Conservation (phyloP, 2,113 vertebrate species). For the Lycaon pictus region DNA sequence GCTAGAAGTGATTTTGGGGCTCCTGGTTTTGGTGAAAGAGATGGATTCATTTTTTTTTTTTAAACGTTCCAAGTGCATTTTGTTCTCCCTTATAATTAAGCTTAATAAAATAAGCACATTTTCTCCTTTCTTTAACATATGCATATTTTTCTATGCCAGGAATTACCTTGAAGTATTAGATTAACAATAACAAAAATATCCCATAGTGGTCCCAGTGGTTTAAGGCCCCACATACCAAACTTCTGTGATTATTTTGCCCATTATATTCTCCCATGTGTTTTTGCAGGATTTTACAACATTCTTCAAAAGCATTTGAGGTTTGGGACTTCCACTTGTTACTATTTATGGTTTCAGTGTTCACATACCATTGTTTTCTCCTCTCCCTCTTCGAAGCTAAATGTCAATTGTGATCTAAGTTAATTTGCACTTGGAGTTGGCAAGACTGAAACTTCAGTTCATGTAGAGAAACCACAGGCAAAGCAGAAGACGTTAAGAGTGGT, state of each 20-base stretch:
- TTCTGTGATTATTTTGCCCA: slow-evolving; percentile 63
- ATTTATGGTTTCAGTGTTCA: slow-evolving; percentile 64
- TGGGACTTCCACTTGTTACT: slow-evolving; percentile 64
- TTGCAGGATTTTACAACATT: slow-evolving; percentile 69
- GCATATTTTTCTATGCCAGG: slow-evolving; percentile 46
- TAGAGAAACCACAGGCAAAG: slow-evolving; percentile 57
- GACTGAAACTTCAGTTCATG: slow-evolving; percentile 28
- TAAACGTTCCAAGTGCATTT: slow-evolving; percentile 40
- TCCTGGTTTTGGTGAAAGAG: slow-evolving; percentile 52
- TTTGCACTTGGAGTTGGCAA: slow-evolving; percentile 69
- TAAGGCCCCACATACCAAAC: not conserved
- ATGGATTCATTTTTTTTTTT: slow-evolving; percentile 70
- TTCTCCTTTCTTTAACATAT: slow-evolving; percentile 55
- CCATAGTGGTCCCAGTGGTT: not conserved
- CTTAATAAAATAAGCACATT: slow-evolving; percentile 61
- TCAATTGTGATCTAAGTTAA: slow-evolving; percentile 79
- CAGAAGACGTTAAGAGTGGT: not conserved
- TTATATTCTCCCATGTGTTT: slow-evolving; percentile 50
- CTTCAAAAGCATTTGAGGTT: slow-evolving; percentile 75
- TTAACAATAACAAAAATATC: slow-evolving; percentile 50
- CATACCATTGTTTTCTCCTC: slow-evolving; percentile 33
- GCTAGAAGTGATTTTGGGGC: slow-evolving; percentile 61
- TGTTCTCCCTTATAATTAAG: slow-evolving; percentile 54
- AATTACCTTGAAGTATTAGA: slow-evolving; percentile 57
- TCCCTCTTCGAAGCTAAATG: slow-evolving; percentile 59